Conservation (phyloP, 2,888 invertebrate species). For the Shargacucullia verbasci region DNA sequence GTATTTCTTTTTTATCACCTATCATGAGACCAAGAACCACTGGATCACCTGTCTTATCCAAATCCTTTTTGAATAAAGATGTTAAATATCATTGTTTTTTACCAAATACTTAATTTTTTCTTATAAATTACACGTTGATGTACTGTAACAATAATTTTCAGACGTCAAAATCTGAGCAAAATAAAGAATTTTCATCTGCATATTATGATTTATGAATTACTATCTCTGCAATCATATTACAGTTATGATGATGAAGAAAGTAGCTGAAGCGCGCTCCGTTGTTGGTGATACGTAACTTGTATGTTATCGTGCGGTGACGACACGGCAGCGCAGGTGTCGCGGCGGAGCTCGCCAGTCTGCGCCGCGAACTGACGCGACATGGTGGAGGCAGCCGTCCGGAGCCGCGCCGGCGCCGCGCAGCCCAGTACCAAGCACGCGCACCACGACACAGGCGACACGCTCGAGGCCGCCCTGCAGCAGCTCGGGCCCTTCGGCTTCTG, state of each 20-base stretch:
- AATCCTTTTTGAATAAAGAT: too few relatives aligned
- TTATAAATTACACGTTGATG: too few relatives aligned
- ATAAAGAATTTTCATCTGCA: not conserved
- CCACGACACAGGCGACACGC: slow-evolving; percentile 56
- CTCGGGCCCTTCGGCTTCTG: slow-evolving; percentile 82
- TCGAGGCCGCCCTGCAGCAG: slow-evolving; percentile 75
- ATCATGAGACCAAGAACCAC: too few relatives aligned
- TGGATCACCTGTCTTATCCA: too few relatives aligned
- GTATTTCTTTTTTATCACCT: too few relatives aligned
- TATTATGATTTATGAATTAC: not conserved
- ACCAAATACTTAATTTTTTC: too few relatives aligned
- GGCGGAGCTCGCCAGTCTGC: slow-evolving; percentile 7
- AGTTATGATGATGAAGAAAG: not conserved
- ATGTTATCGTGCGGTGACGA: slow-evolving; percentile 29
- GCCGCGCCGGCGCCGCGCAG: slow-evolving; percentile 4
- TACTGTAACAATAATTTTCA: too few relatives aligned
- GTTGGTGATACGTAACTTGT: slow-evolving; percentile 1
- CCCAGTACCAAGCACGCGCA: slow-evolving; percentile 22
- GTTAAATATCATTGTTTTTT: too few relatives aligned
- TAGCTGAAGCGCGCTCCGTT: not conserved
- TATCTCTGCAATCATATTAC: not conserved
- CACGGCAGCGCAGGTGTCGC: not conserved
- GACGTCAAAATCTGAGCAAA: too few relatives aligned
- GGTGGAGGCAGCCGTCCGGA: slow-evolving; percentile 9
- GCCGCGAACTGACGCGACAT: slow-evolving; percentile 28